Base-by-base conservation (phyloP, 2,888 invertebrate genomes). In the Cantharis lateralis region DNA sequence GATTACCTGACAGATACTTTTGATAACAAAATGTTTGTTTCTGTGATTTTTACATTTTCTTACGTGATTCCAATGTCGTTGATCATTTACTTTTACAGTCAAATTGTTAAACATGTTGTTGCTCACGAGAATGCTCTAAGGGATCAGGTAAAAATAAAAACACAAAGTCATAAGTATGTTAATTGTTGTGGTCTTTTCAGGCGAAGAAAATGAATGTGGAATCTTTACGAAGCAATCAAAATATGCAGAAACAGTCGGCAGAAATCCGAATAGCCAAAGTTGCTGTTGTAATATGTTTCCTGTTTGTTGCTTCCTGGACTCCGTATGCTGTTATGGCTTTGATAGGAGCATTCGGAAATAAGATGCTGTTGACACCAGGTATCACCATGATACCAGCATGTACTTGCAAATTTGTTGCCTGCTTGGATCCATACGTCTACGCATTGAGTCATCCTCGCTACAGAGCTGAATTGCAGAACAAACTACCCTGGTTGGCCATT, bases 201-300 rank as follows among this genome's bases (percentile, higher is more conserved):
- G 96, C 96, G 0, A 96, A 95, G 85, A 96, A 96, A 88, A 96
- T 96, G 96, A 96, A 96, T 84, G 95, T 96, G 0, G 95, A 96
- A 84, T 96, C 96, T 1, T 88, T 96, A 32, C 91, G 95, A 71
- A 91, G 91, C 79, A 92, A 95, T 88, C 92, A 94, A 86, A 90
- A 91, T 81, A 90, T 91, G 73, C 91, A 93, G 62, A 87, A 85
- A 62, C 91, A 95, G 81, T 94, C 95, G 0, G 95, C 95, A 0
- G 96, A 96, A 86, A 92, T 96, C 81, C 90, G 95, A 82, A 96
- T 96, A 84, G 96, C 96, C 0, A 96, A 96, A 85, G 95, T 96
- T 10, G 96, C 96, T 2, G 94, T 97, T 64, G 95, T 96, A 0
- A 93, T 96, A 63, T 95, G 96, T 84, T 96, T 95, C 87, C 88